Evolutionary conservation across 2,113 vertebrate species (phyloP).

Genomic region (Microtus ochrogaster): DNA sequence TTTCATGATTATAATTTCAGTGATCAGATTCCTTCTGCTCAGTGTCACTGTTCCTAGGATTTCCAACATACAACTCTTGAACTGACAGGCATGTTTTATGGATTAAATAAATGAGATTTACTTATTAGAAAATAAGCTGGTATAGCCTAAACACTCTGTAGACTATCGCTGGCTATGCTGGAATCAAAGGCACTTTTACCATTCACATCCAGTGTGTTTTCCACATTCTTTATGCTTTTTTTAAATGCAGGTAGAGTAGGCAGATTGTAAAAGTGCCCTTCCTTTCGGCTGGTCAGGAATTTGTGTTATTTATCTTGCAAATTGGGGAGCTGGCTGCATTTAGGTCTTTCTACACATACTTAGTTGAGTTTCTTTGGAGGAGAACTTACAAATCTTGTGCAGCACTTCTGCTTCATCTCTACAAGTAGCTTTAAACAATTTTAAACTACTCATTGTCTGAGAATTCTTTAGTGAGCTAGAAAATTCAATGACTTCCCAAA

Average conservation of each 20-base stretch:
- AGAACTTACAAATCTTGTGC: background rate
- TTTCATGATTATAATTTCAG: background rate
- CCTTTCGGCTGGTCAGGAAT: background rate
- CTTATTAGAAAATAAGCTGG: background rate
- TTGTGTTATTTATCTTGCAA: background rate
- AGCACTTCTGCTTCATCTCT: too few species aligned
- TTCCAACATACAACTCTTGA: background rate
- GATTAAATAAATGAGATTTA: background rate
- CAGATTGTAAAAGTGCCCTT: background rate
- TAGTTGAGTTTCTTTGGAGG: background rate
- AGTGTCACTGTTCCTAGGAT: background rate
- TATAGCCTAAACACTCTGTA: background rate
- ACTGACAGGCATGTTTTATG: background rate
- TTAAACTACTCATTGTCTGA: background rate
- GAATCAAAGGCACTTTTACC: background rate
- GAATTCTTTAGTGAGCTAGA: background rate
- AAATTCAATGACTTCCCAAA: background rate
- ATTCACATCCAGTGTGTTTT: background rate
- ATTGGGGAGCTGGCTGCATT: background rate
- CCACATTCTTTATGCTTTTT: background rate
- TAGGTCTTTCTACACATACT: background rate
- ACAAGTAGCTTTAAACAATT: background rate
- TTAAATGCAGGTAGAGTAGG: background rate
- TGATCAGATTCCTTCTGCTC: background rate
- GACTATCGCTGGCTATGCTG: background rate